Conservation (phyloP, 1,140 invertebrate species). For the Atopsyche davidsoni region DNA sequence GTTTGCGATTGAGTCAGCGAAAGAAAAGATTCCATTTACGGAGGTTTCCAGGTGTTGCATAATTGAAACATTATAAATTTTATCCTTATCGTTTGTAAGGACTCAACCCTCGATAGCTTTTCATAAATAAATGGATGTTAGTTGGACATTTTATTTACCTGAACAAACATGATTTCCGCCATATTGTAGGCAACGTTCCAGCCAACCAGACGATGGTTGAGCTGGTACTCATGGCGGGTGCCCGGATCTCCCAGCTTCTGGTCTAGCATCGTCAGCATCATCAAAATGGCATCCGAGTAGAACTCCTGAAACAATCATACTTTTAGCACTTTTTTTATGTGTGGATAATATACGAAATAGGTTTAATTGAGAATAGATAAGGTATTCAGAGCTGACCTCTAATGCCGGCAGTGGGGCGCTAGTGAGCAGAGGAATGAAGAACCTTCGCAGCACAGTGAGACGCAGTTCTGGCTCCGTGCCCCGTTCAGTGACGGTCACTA, state of each 20-base stretch:
- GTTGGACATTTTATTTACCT: too few relatives aligned
- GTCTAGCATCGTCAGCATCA: constrained; percentile 14
- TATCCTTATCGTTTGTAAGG: too few relatives aligned
- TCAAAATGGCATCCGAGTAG: constrained; percentile 5
- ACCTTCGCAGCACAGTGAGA: constrained; percentile 17
- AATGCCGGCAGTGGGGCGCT: neutral
- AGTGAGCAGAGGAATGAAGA: constrained; percentile 15
- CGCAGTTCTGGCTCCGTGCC: constrained; percentile 7
- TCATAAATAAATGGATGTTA: too few relatives aligned
- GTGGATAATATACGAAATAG: neutral
- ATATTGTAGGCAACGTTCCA: constrained; percentile 19
- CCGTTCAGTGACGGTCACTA: constrained; percentile 1
- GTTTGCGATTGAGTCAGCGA: too few relatives aligned
- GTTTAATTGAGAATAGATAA: neutral
- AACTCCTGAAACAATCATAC: constrained; percentile 15
- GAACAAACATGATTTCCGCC: constrained; percentile 22
- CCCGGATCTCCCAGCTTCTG: constrained; percentile 6
- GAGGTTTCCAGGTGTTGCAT: too few relatives aligned
- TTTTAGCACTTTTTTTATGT: too few relatives aligned
- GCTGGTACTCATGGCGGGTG: constrained; percentile 1
- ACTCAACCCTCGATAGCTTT: too few relatives aligned
- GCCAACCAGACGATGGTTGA: constrained; percentile 14
- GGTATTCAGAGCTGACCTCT: constrained; percentile 10
- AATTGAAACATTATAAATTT: neutral
- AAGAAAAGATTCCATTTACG: too few relatives aligned